Conservation (phyloP, 1,140 invertebrate genomes). For the Drosophila nannoptera region DNA sequence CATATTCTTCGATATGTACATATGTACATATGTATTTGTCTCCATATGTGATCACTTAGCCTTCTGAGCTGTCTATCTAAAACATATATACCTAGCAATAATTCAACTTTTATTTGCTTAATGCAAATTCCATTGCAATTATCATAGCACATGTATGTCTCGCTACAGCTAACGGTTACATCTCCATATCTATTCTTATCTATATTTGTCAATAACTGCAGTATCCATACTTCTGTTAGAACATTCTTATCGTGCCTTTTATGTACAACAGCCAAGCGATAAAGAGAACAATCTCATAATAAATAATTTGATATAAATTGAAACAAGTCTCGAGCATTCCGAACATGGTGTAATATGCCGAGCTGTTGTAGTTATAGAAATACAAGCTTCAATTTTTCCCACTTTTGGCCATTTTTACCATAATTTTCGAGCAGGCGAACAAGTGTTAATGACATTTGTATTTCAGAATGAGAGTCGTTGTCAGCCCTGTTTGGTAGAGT, state of each 20-base stretch:
- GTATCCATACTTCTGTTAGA: neutral
- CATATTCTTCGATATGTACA: too few relatives aligned
- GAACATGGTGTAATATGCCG: slow-evolving; percentile 8
- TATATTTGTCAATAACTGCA: neutral
- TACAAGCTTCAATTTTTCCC: slow-evolving; percentile 5
- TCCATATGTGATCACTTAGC: neutral
- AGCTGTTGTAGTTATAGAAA: neutral
- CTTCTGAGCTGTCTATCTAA: too few relatives aligned
- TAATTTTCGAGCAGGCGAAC: slow-evolving; percentile 44
- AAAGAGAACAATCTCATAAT: slow-evolving; percentile 18
- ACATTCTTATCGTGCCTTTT: slow-evolving; percentile 46
- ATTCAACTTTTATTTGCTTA: too few relatives aligned
- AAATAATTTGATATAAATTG: slow-evolving; percentile 45
- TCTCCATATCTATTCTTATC: neutral
- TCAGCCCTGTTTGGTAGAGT: slow-evolving; percentile 25
- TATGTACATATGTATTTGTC: neutral
- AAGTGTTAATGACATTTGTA: slow-evolving; percentile 74
- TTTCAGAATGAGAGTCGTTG: slow-evolving; percentile 48
- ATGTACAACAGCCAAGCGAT: slow-evolving; percentile 21
- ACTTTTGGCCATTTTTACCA: slow-evolving; percentile 7
- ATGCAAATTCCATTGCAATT: too few relatives aligned
- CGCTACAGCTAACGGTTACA: neutral
- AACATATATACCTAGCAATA: too few relatives aligned
- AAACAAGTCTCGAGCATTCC: slow-evolving; percentile 5
- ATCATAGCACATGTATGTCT: too few relatives aligned